A percentile compares a stretch with the other conserved stretches of the same genome.
phyloP scores from a whole-genome alignment of 2,888 invertebrate genomes.

The Gastrophysa polygoni region DNA sequence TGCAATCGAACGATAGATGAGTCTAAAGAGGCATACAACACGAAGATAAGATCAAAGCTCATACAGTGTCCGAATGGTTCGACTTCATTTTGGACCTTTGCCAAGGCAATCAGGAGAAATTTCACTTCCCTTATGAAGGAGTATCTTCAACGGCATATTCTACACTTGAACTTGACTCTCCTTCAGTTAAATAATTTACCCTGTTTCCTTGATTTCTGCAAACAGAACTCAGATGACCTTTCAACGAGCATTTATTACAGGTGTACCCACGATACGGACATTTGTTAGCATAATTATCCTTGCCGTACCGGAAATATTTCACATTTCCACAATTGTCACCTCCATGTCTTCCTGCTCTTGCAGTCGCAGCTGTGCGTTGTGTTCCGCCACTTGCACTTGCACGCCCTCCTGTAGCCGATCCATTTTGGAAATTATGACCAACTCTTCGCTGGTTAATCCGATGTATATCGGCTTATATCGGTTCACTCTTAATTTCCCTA shows the following conservation, averaged over 20 bases:
- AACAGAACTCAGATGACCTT: constrained; percentile 4
- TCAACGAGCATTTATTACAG: neutral
- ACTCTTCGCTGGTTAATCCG: neutral
- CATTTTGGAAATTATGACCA: neutral
- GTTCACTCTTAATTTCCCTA: neutral
- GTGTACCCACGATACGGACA: no score
- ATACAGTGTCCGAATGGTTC: no score
- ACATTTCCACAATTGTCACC: neutral
- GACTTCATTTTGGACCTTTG: no score
- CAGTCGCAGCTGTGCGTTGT: neutral
- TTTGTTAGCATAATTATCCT: constrained; percentile 3
- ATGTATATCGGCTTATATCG: constrained; percentile 2
- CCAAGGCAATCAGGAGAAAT: no score
- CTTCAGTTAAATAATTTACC: no score
- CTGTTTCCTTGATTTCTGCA: neutral
- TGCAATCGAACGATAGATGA: no score
- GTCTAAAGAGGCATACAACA: no score
- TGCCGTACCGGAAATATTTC: constrained; percentile 1
- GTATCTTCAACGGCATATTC: no score
- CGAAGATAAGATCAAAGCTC: no score
- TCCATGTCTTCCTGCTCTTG: neutral
- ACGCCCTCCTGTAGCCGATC: no score
- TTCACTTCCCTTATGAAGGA: no score
- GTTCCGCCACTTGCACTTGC: neutral
- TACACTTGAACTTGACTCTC: no score